Base-by-base conservation (phyloP, 2,797 vertebrate species). In the Pempheris klunzingeri region DNA sequence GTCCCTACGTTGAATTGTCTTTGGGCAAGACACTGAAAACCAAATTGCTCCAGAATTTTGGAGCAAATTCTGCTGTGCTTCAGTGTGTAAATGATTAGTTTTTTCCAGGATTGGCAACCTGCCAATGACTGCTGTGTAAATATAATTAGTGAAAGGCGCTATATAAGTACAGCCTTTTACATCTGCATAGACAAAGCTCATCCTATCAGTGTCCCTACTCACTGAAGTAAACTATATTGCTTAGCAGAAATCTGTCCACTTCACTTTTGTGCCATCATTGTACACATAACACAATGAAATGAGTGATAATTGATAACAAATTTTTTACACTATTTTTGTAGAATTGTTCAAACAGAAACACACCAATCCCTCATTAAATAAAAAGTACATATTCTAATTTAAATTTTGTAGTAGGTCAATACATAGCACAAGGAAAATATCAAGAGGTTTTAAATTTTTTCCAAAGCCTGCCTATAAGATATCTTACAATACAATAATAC, bases 161-260 rank as follows among this genome's bases (percentile, higher is more conserved):
- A n/a, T n/a, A n/a, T n/a, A n/a, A n/a, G n/a, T n/a, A n/a, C n/a
- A n/a, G n/a, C n/a, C n/a, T n/a, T n/a, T n/a, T 32, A 44, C 46
- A 18, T 76, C 65, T 86, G 83, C 82, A 88, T 71, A 77, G 78
- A 83, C 63, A 72, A 71, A 74, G 54, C 58, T 77, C 57, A n/a
- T 32, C 55, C n/a, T 26, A 61, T 62, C 36, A 58, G 70, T 30
- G 41, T 49, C 26, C 34, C 41, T 55, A 53, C 22, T 71, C 52
- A n/a, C 26, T 75, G 2, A 52, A 46, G 60, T 34, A 36, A 60
- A 34, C 54, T 3, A 3, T 69, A 77, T 82, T 81, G 60, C 67
- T 57, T 71, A 64, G 30, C 18, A 1, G 7, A 36, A 59, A 53
- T 46, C 24, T 41, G 12, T 4, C 55, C 20, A 8, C 5, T n/a